Base-by-base conservation (phyloP, 2,888 invertebrate genomes). In the Arrhopalites spinosus region DNA sequence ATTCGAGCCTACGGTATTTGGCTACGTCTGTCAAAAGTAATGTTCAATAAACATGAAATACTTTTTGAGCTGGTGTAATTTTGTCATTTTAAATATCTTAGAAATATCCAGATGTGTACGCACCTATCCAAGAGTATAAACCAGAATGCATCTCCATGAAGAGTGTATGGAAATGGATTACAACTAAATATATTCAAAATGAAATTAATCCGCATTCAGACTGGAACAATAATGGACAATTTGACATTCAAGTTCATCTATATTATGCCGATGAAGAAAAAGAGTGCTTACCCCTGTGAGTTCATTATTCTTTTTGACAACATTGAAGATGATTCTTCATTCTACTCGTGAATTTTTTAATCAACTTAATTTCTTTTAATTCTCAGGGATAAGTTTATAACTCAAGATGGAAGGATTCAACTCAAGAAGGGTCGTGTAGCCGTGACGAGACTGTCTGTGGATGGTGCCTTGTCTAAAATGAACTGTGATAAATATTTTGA, bases 131-230 rank as follows among this genome's bases (percentile, higher is more conserved):
- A 25, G 80, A 77, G 53, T 76, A 80, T 45, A 80, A 80, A 63
- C 82, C 82, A 17, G 82, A 82, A 64, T 73, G 77, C 2, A 82
- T 85, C 15, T 81, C 90, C 0, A 84, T 92, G 0, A 95, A 95
- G 84, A 93, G 94, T 84, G 90, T 91, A 0, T 93, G 93, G 89
- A 94, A 94, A 85, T 90, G 91, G 87, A 88, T 90, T 15, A 88
- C 91, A 72, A 36, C 36, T 7, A 87, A 88, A 0, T 85, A 86
- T 73, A 85, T 94, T 27, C 89, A 90, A 20, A 77, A 86, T 17
- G 84, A 85, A 66, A 85, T 91, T 0, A 85, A 86, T 17, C 90
- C 89, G 84, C 84, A 85, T 17, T 87, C 90, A 79, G 89, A 91
- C 81, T 88, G 88, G 13, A 88, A 89, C 0, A 87, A 88, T 8